Conservation (phyloP, 2,797 vertebrate species). For the Gastrophryne carolinensis region DNA sequence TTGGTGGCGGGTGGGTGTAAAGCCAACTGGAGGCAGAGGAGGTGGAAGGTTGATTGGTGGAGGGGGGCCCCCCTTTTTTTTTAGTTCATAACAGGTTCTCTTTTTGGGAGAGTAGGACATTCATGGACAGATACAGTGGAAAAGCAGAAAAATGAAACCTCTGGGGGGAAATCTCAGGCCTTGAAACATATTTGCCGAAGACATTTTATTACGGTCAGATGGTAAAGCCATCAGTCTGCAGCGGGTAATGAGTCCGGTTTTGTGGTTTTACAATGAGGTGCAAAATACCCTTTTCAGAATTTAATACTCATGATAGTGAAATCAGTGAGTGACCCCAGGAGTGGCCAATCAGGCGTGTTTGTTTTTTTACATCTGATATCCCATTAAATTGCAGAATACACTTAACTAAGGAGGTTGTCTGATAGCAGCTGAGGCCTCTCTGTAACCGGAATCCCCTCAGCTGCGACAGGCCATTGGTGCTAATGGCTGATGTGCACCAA, state of each 20-base stretch:
- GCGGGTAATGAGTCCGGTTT: slow-evolving; percentile 24
- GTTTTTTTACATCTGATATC: slow-evolving; percentile 10
- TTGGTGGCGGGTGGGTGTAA: no score
- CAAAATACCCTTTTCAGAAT: slow-evolving; percentile 45
- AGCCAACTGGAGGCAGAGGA: no score
- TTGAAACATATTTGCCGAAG: slow-evolving; percentile 38
- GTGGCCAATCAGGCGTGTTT: slow-evolving; percentile 10
- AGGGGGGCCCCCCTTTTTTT: no score
- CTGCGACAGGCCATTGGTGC: background rate
- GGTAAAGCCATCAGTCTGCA: slow-evolving; percentile 38
- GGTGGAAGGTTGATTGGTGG: no score
- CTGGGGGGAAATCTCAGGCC: slow-evolving; percentile 22
- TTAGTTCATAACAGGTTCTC: no score
- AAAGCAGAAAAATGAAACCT: slow-evolving; percentile 22
- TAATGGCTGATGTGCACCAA: background rate
- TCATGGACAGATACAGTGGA: background rate
- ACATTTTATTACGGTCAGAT: slow-evolving; percentile 37
- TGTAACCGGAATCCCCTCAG: background rate
- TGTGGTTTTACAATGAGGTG: slow-evolving; percentile 45
- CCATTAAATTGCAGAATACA: slow-evolving; percentile 4
- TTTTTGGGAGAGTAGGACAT: background rate
- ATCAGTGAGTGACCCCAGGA: slow-evolving; percentile 3
- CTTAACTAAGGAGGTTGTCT: background rate
- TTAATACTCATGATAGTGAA: slow-evolving; percentile 28
- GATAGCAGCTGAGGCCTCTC: slow-evolving; percentile 1